These are phyloP conservation scores for Tiphia femorata DNA, from an alignment of 2,888 invertebrate genomes.

Conservation along the genomic window DNA sequence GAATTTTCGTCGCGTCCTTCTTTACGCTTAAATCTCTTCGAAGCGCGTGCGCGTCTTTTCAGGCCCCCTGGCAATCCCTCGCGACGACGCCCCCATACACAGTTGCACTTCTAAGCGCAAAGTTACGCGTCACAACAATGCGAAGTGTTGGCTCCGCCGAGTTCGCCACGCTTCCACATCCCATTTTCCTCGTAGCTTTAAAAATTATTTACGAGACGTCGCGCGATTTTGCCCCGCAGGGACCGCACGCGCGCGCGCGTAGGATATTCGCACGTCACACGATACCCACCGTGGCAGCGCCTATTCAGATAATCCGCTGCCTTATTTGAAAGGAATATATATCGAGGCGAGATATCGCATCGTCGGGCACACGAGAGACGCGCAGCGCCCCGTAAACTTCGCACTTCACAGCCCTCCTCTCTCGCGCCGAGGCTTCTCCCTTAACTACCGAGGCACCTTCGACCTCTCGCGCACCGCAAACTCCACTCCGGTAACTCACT, in stretches of 20 bases:
- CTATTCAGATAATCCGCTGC: constrained; percentile 10
- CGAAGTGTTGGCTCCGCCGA: too few relatives aligned
- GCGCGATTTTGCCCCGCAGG: constrained; percentile 7
- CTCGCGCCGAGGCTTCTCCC: constrained; percentile 7
- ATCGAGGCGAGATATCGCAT: constrained; percentile 1
- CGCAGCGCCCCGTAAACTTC: constrained; percentile 4
- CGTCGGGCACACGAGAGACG: not conserved
- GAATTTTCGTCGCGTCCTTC: too few relatives aligned
- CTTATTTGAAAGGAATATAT: constrained; percentile 13
- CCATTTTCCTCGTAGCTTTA: constrained; percentile 18
- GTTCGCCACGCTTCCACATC: too few relatives aligned
- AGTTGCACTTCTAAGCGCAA: too few relatives aligned
- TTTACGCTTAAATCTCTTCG: too few relatives aligned
- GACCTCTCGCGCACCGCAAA: constrained; percentile 7
- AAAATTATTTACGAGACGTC: constrained; percentile 21
- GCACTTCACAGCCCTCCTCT: constrained; percentile 3
- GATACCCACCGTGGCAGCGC: not conserved
- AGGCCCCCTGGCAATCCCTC: too few relatives aligned
- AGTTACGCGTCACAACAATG: too few relatives aligned
- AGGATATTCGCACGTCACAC: constrained; percentile 4
- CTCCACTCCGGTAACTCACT: not conserved
- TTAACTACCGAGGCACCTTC: constrained; percentile 6
- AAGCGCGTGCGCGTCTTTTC: too few relatives aligned
- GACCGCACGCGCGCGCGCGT: not conserved
- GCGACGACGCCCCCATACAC: too few relatives aligned